Evolutionary conservation across 2,113 vertebrate species (phyloP).

Genomic region (Leuciscus idus): DNA sequence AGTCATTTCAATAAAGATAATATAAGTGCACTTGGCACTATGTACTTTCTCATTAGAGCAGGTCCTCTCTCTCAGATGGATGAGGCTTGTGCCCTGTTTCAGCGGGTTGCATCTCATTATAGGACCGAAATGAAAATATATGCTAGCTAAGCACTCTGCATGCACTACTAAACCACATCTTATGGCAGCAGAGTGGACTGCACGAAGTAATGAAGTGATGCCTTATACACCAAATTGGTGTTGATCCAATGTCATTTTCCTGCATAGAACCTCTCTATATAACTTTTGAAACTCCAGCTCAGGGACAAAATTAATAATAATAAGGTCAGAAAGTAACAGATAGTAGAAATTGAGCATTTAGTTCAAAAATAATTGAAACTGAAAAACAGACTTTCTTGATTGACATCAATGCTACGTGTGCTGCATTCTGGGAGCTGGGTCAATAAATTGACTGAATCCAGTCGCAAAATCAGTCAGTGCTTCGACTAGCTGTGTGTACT

Average conservation of each 20-base stretch:
- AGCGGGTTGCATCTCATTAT: conserved; percentile 56
- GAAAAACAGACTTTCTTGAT: neutral
- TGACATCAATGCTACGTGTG: neutral
- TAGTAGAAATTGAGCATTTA: too few relatives aligned
- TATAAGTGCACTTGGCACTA: conserved; percentile 50
- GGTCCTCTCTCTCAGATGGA: conserved; percentile 48
- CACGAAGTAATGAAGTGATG: conserved; percentile 41
- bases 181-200: conserved; percentile 19
- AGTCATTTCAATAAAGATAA: conserved; percentile 49
- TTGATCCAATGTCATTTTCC: conserved; percentile 33
- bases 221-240: conserved; percentile 22
- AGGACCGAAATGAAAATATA: conserved; percentile 54
- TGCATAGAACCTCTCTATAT: neutral
- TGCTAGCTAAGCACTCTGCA: conserved; percentile 50
- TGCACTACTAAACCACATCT: conserved; percentile 22
- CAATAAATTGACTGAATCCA: neutral
- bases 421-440: neutral
- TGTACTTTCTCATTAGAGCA: conserved; percentile 58
- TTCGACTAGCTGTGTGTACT: neutral
- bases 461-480: neutral
- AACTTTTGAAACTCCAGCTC: neutral
- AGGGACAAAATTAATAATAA: neutral
- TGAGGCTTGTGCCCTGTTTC: conserved; percentile 49
- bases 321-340: neutral
- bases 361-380: neutral